Percentiles rank a stretch among this genome's conserved stretches.
These are phyloP conservation scores for Eilema caniola DNA, from an alignment of 2,888 invertebrate species.

Conservation along the genomic window DNA sequence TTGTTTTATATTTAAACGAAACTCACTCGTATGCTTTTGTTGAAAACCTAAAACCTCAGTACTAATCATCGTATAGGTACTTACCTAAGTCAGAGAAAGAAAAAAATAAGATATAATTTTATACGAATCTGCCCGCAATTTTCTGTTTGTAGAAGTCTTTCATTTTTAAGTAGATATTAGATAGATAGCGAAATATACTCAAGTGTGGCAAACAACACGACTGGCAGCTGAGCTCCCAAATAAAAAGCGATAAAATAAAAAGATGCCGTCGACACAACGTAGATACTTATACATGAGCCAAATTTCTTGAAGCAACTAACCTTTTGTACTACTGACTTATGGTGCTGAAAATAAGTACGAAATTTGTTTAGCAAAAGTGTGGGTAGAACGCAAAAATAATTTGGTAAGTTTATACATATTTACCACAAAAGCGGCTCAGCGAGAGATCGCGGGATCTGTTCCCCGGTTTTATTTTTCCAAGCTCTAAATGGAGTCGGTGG, in stretches of 20 bases:
- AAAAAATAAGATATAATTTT: constrained; percentile 13
- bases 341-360: constrained; percentile 52
- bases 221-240: constrained; percentile 83
- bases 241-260: constrained; percentile 86
- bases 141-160: constrained; percentile 41
- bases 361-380: constrained; percentile 45
- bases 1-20: constrained; percentile 67
- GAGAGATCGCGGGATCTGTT: constrained; percentile 84
- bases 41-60: constrained; percentile 44
- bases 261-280: constrained; percentile 83
- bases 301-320: constrained; percentile 35
- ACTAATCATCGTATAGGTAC: constrained; percentile 24
- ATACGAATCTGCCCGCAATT: constrained; percentile 28
- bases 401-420: constrained; percentile 84
- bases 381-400: constrained; percentile 49
- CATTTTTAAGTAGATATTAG: constrained; percentile 57
- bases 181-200: constrained; percentile 63
- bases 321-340: constrained; percentile 31
- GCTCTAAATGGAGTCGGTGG: constrained; percentile 87
- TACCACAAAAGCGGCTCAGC: constrained; percentile 87
- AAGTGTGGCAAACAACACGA: constrained; percentile 77
- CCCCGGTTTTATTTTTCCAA: constrained; percentile 86
- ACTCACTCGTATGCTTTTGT: constrained; percentile 36
- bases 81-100: constrained; percentile 25
- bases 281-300: constrained; percentile 77